Evolutionary conservation across 1,140 invertebrate species (phyloP).

Genomic region (Ips nitidus): DNA sequence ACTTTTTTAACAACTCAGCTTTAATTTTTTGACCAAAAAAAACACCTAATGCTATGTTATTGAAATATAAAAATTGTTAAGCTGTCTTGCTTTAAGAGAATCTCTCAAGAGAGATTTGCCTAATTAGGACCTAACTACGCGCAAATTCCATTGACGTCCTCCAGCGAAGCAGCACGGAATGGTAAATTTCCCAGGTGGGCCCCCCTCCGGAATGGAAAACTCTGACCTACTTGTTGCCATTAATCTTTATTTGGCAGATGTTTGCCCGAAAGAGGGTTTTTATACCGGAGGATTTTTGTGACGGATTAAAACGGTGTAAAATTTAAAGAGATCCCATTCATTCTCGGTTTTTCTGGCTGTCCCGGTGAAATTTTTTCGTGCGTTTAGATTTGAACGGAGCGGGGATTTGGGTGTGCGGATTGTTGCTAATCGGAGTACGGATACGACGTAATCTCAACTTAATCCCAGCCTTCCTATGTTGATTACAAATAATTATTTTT

Average conservation of each 20-base stretch:
- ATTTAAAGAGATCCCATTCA: constrained; percentile 1
- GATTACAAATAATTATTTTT: no score
- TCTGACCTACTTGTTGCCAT: constrained; percentile 12
- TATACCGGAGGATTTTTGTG: not conserved
- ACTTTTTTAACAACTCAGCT: no score
- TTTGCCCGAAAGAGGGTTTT: constrained; percentile 5
- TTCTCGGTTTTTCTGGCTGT: not conserved
- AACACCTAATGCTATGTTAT: no score
- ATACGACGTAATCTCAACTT: no score
- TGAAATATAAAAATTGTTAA: no score
- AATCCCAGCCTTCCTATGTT: no score
- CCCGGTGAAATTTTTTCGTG: no score
- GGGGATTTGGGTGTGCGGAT: no score
- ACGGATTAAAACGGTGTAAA: constrained; percentile 1
- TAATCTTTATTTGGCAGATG: constrained; percentile 16
- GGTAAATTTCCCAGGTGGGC: constrained; percentile 28
- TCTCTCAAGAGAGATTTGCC: constrained; percentile 8
- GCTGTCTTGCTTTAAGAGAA: no score
- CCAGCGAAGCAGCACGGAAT: constrained; percentile 11
- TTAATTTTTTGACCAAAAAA: no score
- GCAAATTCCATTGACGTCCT: constrained; percentile 22
- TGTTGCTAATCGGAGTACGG: no score
- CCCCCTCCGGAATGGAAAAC: constrained; percentile 21
- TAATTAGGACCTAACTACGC: constrained; percentile 32
- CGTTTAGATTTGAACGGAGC: no score